A percentile compares a stretch with the other conserved stretches of the same genome.
Evolutionary conservation across 1,140 invertebrate species (phyloP).

Genomic region (Whitmania pigra): DNA sequence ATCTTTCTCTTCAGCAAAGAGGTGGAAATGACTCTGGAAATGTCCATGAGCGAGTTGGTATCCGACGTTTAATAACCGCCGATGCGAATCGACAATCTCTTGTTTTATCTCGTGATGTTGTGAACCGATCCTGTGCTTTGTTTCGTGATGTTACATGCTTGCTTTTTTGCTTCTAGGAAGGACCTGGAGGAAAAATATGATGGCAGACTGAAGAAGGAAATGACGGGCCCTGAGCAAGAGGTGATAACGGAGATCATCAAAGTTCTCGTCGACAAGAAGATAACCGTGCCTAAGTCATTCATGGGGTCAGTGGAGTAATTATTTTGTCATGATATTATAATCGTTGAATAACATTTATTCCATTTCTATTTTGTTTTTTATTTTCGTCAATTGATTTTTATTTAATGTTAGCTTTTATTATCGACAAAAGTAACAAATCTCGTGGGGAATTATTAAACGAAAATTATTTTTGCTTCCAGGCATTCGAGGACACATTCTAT

Average conservation of each 20-base stretch:
- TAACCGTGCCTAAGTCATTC: constrained; percentile 85
- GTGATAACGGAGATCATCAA: constrained; percentile 92
- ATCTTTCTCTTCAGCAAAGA: constrained; percentile 80
- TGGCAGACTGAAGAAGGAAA: constrained; percentile 75
- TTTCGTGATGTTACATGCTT: constrained; percentile 13
- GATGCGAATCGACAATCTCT: neutral
- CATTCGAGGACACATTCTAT: constrained; percentile 81
- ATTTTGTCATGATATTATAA: neutral
- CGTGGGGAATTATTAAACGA: neutral
- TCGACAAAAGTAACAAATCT: neutral
- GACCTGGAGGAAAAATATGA: constrained; percentile 89
- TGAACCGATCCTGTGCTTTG: no score
- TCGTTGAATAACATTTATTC: neutral
- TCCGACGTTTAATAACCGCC: neutral
- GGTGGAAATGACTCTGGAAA: constrained; percentile 81
- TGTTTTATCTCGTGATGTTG: no score
- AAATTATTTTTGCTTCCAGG: constrained; percentile 46
- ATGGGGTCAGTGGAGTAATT: constrained; percentile 54
- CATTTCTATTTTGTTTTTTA: neutral
- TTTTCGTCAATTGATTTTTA: neutral
- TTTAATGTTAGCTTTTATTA: neutral
- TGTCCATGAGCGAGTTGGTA: constrained; percentile 71
- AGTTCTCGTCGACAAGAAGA: constrained; percentile 79
- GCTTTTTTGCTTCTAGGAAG: constrained; percentile 46
- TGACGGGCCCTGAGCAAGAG: constrained; percentile 85